A percentile compares a stretch with the other conserved stretches of the same genome.
Conservation (phyloP, 2,888 invertebrate species). For the Xestia xanthographa region DNA sequence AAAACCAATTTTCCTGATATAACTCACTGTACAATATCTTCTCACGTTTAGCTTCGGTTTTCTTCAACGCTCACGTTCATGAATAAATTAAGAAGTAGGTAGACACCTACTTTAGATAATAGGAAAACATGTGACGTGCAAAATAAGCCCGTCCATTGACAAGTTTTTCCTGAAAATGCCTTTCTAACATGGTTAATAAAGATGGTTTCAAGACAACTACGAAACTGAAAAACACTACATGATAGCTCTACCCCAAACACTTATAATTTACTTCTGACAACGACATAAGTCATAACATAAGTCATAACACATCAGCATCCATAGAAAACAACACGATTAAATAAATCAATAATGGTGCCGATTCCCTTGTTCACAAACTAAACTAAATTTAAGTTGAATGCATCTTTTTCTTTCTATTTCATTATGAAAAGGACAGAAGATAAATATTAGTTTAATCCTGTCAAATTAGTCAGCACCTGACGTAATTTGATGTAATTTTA, state of each 20-base stretch:
- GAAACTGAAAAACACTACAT: not conserved
- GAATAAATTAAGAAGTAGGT: conserved; percentile 46
- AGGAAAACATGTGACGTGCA: conserved; percentile 38
- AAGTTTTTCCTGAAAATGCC: not conserved
- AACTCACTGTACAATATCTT: conserved; percentile 21
- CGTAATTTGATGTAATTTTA: too few relatives aligned
- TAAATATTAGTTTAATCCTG: too few relatives aligned
- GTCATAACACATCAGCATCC: not conserved
- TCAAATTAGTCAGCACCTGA: too few relatives aligned
- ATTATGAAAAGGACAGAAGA: too few relatives aligned
- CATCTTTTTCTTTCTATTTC: too few relatives aligned
- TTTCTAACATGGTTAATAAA: not conserved
- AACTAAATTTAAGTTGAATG: too few relatives aligned
- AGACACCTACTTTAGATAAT: conserved; percentile 45
- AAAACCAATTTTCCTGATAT: conserved; percentile 36
- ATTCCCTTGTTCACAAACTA: too few relatives aligned
- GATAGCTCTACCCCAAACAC: not conserved
- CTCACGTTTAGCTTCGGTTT: conserved; percentile 41
- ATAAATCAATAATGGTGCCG: too few relatives aligned
- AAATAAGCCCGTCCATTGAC: conserved; percentile 20
- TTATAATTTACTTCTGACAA: not conserved
- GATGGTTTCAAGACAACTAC: not conserved
- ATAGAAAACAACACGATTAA: not conserved
- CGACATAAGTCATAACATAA: too few relatives aligned
- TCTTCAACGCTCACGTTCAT: conserved; percentile 43